These are phyloP conservation scores for Mechanitis mazaeus DNA, from an alignment of 2,888 invertebrate genomes.

Conservation along the genomic window DNA sequence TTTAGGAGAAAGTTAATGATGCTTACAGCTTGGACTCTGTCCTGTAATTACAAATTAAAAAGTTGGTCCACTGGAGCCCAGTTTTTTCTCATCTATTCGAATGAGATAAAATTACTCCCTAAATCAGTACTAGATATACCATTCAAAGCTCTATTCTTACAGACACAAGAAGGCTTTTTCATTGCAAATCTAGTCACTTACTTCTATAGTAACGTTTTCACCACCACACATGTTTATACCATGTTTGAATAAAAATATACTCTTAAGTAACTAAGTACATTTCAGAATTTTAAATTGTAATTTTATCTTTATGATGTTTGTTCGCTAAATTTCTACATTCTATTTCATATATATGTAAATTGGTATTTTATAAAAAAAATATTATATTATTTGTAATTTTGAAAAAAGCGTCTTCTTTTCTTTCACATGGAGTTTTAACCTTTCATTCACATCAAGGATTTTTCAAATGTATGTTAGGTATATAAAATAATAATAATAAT, in stretches of 20 bases:
- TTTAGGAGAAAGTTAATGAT: slow-evolving; percentile 74
- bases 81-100: slow-evolving; percentile 74
- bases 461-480: too few relatives aligned
- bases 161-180: slow-evolving; percentile 40
- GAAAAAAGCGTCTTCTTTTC: too few relatives aligned
- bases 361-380: too few relatives aligned
- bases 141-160: slow-evolving; percentile 33
- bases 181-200: slow-evolving; percentile 48
- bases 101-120: slow-evolving; percentile 68
- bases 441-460: too few relatives aligned
- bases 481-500: too few relatives aligned
- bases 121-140: slow-evolving; percentile 38
- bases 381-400: too few relatives aligned
- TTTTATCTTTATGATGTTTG: too few relatives aligned
- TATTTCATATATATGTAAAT: too few relatives aligned
- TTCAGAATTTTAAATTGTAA: too few relatives aligned
- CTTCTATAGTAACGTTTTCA: slow-evolving; percentile 66
- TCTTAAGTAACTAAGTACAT: slow-evolving; percentile 31
- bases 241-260: slow-evolving; percentile 60
- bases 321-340: too few relatives aligned
- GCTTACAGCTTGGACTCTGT: slow-evolving; percentile 72
- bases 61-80: slow-evolving; percentile 67
- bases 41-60: slow-evolving; percentile 77
- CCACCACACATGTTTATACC: slow-evolving; percentile 53
- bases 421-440: too few relatives aligned